Base-by-base conservation (phyloP, 2,113 vertebrate genomes). In the Noctilio leporinus region DNA sequence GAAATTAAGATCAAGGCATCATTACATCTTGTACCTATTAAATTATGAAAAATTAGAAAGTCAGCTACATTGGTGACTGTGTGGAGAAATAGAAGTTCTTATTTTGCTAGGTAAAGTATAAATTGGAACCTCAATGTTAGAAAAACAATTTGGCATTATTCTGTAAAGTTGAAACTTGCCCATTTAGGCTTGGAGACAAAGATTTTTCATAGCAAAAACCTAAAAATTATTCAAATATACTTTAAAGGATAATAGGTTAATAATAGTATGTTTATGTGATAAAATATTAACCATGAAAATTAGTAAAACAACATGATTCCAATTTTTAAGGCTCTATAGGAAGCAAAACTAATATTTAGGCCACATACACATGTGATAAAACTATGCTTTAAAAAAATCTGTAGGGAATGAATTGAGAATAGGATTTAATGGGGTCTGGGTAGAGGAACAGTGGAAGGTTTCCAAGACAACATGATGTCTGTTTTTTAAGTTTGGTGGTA, bases 121-220 rank as follows among this genome's bases (percentile, higher is more conserved):
- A 89, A 86, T 77, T 86, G 45, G 57, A 57, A 49, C n/a, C 47
- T 73, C 4, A 5, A 43, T 70, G 76, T 93, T 93, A 65, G 67
- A 62, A 84, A 55, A 96, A 80, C 51, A 85, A 2, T 88, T 73
- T 86, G 64, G 6, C 49, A 17, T 65, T 51, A 53, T 89, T 53
- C 88, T 81, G 91, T 40, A 75, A 93, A 94, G 30, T 64, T 92
- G 62, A 92, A 92, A 95, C 30, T 76, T 92, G 10, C 38, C 55
- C 35, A 59, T 47, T 75, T 89, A 75, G 28, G 10, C 51, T 91
- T 88, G 33, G 26, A 95, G 26, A 94, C 53, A 49, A 75, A 81
- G 93, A 86, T 35, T 67, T 51, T 85, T 75, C 33, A 38, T 64
- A 64, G 45, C 43, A 47, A 62, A 62, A 62, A 62, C 28, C 28